Evolutionary conservation across 1,140 invertebrate species (phyloP), one percentile per base, ranked within the genome.

Genomic region (Aporrectodea caliginosa): DNA sequence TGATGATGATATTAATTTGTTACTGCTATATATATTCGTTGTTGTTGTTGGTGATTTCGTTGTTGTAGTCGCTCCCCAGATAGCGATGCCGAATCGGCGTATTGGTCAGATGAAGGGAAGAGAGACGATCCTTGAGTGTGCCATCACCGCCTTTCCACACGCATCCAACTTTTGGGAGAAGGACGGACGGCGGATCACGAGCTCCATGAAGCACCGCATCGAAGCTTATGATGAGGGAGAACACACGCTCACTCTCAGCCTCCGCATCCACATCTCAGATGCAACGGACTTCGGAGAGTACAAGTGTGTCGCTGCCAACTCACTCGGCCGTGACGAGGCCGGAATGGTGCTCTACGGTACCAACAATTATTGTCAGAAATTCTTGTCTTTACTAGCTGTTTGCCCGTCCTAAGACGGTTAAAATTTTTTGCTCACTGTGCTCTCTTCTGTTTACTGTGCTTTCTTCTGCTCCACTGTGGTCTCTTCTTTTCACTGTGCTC

Each of bases 271-370:
- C 82, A 91, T 92, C 84, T 94, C 96, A 87, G 91, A 92, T 2
- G 88, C 91, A 80, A 90, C 91, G 29, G 95, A 97, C 88, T 93
- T 94, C 83, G 94, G 95, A 30, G 93, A 93, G 75, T 97, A 96
- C 90, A 94, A 93, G 86, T 96, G 95, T 86, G 92, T 96, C 76
- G 94, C 94, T 76, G 95, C 94, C 79, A 97, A 96, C 88, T 94
- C 93, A 16, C 89, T 96, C 58, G 95, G 95, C 76, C 92, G 91
- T 85, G 94, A 94, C 58, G 94, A 94, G 86, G 93, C 93, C 75
- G 93, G 92, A 2, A 91, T 96, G 80, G 89, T 94, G 83, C 90
- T 96, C 70, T 95, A 95, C 89, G 93, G 94, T 96, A 89, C n/a
- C n/a, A n/a, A n/a, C n/a, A n/a, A n/a, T n/a, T n/a, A n/a, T n/a